Percentiles rank a stretch among this genome's conserved stretches.
phyloP scores from a whole-genome alignment of 92 coral and sea anemone species.

The Parazoanthus swiftii region DNA sequence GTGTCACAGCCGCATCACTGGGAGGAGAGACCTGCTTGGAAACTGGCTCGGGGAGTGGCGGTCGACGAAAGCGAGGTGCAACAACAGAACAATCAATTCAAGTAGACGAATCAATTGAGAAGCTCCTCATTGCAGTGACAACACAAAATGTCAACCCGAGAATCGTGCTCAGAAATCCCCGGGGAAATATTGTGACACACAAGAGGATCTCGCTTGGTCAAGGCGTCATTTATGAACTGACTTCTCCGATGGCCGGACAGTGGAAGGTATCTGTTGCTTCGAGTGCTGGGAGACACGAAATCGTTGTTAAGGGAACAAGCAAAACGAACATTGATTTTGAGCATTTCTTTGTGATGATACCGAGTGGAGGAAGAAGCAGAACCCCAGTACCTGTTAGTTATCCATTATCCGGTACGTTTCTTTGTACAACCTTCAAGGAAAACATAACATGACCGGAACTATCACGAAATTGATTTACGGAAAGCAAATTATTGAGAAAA shows the following conservation, averaged over 20 bases:
- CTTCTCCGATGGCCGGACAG: conserved; percentile 60
- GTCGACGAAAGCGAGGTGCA: conserved; percentile 40
- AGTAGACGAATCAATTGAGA: conserved; percentile 75
- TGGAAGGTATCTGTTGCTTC: conserved; percentile 64
- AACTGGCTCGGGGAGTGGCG: conserved; percentile 29
- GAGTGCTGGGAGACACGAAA: conserved; percentile 67
- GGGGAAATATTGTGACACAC: conserved; percentile 21
- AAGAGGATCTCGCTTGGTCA: conserved; percentile 44
- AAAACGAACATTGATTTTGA: conserved; percentile 82
- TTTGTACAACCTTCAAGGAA: too few relatives aligned
- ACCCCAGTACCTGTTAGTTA: conserved; percentile 64
- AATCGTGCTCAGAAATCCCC: conserved; percentile 59
- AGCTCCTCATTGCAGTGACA: conserved; percentile 62
- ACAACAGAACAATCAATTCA: conserved; percentile 31
- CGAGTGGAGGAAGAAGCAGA: conserved; percentile 46
- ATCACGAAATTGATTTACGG: too few relatives aligned
- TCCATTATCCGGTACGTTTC: conserved; percentile 67
- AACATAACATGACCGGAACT: too few relatives aligned
- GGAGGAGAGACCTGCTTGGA: conserved; percentile 52
- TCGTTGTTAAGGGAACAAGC: conserved; percentile 72
- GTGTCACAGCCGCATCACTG: conserved; percentile 49
- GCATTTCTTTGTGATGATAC: conserved; percentile 69
- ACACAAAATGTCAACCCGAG: conserved; percentile 46
- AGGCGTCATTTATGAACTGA: conserved; percentile 65
- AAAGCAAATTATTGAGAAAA: too few relatives aligned